phyloP scores from a whole-genome alignment of 2,888 invertebrate genomes.

The Trachelus troglodyta region DNA sequence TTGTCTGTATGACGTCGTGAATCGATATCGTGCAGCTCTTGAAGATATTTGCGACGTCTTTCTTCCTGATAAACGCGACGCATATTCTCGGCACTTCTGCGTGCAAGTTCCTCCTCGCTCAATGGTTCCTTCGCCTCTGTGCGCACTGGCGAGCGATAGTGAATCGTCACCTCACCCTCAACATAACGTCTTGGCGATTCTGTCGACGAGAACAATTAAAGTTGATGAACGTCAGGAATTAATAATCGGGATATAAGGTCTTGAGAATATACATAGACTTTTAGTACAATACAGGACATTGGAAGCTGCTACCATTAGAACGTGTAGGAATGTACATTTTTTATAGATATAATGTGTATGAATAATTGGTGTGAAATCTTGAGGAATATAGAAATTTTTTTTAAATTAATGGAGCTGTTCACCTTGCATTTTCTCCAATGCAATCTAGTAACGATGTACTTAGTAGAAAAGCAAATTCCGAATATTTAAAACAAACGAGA shows the following conservation, averaged over 20 bases:
- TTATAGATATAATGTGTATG: not conserved
- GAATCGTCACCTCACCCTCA: conserved; percentile 94
- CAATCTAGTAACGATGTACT: too few species aligned
- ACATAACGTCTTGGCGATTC: conserved; percentile 91
- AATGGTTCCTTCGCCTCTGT: conserved; percentile 87
- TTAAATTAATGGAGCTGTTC: too few species aligned
- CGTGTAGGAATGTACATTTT: not conserved
- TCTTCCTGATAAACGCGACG: conserved; percentile 90
- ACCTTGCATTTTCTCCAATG: too few species aligned
- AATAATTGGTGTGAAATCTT: too few species aligned
- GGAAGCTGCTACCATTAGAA: not conserved
- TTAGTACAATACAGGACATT: not conserved
- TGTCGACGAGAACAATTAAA: conserved; percentile 55
- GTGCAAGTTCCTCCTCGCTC: conserved; percentile 89
- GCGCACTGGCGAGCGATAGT: conserved; percentile 89
- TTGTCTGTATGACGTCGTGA: conserved; percentile 94
- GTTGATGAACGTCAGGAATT: not conserved
- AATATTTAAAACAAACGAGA: not conserved
- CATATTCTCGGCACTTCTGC: conserved; percentile 91
- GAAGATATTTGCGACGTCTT: conserved; percentile 88
- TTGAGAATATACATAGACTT: not conserved
- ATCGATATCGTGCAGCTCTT: conserved; percentile 94
- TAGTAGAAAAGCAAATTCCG: not conserved
- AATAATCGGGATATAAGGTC: not conserved
- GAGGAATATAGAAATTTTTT: too few species aligned